Evolutionary conservation across 1,140 invertebrate genomes (phyloP), one percentile per base, ranked within the genome.

Genomic region (Philopotamus ludificatus): DNA sequence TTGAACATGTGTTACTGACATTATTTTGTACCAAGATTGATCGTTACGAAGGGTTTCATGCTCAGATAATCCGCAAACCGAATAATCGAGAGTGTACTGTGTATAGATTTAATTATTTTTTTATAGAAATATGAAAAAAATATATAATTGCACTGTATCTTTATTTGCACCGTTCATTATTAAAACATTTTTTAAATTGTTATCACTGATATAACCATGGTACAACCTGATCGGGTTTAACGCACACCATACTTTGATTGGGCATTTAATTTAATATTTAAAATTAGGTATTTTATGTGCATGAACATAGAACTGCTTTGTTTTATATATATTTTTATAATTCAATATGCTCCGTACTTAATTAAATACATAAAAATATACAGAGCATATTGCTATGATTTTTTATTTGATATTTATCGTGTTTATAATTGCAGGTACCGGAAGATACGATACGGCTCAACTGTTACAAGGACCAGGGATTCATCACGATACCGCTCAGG

Each of bases 381-480:
- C 28, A 34, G n/a, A n/a, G n/a, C n/a, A 2, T 18, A 21, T 58
- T 41, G 2, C 23, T 41, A 3, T 9, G 20, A 58, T 41, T 58
- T 60, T 23, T 10, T 3, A 15, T 25, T 39, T 18, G 10, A 23
- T 44, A 44, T 16, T 53, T 25, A 12, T 22, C 12, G 23, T 7
- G 7, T 53, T 18, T 49, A n/a, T 26, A 25, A 9, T 70, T 67
- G 2, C 65, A 70, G 68, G 65, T 70, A 70, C 65, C 44, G 51
- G 60, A 39, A 45, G 15, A 41, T 70, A 23, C 65, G 68, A 16
- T 70, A 70, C 68, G 68, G 68, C 20, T 64, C 68, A 57, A 63
- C 60, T 16, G 41, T 22, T 20, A 45, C 61, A 45, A 66, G 16
- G 42, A 47, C 44, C 42, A 63, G 63, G 60, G 63, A 22, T 49